Evolutionary conservation across 1,140 invertebrate species (phyloP).

Genomic region (Aphidius gifuensis): DNA sequence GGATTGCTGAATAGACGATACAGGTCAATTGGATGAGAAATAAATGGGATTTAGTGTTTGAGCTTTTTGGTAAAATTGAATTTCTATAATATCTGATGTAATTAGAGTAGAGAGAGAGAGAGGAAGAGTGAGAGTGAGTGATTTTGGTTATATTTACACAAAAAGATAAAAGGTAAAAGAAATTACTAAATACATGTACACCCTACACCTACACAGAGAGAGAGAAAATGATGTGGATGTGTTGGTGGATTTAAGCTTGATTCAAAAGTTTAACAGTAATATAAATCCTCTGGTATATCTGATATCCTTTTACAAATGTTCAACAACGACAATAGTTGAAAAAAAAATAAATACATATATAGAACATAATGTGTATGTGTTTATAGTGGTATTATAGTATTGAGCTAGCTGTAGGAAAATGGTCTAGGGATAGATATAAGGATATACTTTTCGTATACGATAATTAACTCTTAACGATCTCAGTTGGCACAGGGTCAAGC

Average conservation of each 20-base stretch:
- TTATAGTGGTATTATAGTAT: too few species aligned
- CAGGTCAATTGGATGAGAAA: too few species aligned
- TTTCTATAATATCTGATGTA: not conserved
- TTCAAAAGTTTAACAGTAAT: not conserved
- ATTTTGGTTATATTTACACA: too few species aligned
- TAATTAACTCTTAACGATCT: slow-evolving; percentile 67
- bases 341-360: not conserved
- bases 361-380: not conserved
- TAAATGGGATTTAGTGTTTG: too few species aligned
- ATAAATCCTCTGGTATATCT: not conserved
- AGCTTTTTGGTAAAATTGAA: too few species aligned
- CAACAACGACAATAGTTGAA: not conserved
- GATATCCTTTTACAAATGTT: not conserved
- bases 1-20: not conserved
- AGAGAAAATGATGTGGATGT: too few species aligned
- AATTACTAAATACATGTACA: too few species aligned
- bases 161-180: too few species aligned
- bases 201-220: too few species aligned
- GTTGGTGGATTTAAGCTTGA: too few species aligned
- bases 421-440: not conserved
- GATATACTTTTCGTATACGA: slow-evolving; percentile 25
- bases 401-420: slow-evolving; percentile 3
- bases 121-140: too few species aligned
- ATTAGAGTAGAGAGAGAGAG: not conserved
- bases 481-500: slow-evolving; percentile 84